phyloP scores from a whole-genome alignment of 92 coral and sea anemone genomes.

The Phenganax stokvisi region DNA sequence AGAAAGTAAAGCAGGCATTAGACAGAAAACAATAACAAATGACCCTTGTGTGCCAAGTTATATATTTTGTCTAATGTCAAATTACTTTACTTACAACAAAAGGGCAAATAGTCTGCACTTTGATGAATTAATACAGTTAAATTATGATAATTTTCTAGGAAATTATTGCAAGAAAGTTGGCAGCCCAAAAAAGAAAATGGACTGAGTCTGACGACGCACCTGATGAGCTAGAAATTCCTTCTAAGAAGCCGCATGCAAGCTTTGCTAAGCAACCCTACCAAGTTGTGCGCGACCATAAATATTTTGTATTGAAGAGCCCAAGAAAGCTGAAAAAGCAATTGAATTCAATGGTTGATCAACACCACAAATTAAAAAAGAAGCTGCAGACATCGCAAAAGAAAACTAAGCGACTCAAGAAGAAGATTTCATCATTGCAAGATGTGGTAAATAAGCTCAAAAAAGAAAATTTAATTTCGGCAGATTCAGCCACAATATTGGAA shows the following conservation, averaged over 20 bases:
- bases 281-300: constrained; percentile 14
- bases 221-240: no score
- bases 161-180: no score
- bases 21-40: not conserved
- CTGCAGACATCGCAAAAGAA: constrained; percentile 10
- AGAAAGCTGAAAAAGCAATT: constrained; percentile 24
- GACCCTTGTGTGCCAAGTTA: no score
- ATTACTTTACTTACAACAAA: no score
- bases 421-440: not conserved
- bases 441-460: constrained; percentile 19
- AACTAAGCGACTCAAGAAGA: not conserved
- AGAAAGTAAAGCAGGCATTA: not conserved
- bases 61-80: no score
- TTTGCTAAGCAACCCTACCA: not conserved
- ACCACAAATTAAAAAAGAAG: not conserved
- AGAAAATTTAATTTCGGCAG: constrained; percentile 1
- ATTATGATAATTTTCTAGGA: no score
- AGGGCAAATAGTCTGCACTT: not conserved
- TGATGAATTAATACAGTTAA: no score
- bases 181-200: no score
- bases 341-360: not conserved
- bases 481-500: constrained; percentile 17
- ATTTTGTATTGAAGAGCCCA: not conserved
- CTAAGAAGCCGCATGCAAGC: no score
- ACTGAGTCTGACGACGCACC: not conserved